phyloP scores from a whole-genome alignment of 2,888 invertebrate genomes.

The Gibbula magus region DNA sequence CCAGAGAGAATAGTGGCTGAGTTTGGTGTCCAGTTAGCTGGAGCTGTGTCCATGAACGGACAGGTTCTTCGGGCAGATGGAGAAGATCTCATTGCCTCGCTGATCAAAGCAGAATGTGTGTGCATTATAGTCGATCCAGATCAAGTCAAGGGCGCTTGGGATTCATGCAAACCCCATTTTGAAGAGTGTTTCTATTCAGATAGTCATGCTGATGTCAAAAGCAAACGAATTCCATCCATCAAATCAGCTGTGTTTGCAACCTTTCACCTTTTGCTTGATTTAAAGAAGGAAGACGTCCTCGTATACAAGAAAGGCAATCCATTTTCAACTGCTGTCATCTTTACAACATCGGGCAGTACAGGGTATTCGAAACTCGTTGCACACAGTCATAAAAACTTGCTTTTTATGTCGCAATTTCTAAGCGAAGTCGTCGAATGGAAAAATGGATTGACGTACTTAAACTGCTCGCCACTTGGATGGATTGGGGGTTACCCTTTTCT shows the following conservation, averaged over 20 bases:
- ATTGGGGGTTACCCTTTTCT: slow-evolving; percentile 40
- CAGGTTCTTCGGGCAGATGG: background rate
- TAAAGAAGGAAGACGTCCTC: background rate
- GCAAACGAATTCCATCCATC: background rate
- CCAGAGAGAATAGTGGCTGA: background rate
- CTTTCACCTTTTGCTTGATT: no score
- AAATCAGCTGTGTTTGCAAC: background rate
- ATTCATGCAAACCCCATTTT: background rate
- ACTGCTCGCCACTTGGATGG: slow-evolving; percentile 41
- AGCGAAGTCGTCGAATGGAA: slow-evolving; percentile 20
- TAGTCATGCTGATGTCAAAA: background rate
- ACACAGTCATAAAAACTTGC: slow-evolving; percentile 30
- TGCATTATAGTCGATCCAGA: background rate
- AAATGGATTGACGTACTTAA: slow-evolving; percentile 30
- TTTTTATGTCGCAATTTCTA: slow-evolving; percentile 29
- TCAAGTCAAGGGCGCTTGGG: background rate
- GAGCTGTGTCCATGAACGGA: background rate
- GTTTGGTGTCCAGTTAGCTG: background rate
- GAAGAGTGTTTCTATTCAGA: no score
- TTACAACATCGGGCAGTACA: slow-evolving; percentile 44
- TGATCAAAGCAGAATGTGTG: background rate
- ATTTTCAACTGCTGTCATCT: slow-evolving; percentile 30
- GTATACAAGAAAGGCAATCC: background rate
- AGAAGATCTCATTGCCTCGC: background rate
- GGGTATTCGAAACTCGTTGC: slow-evolving; percentile 42